These are phyloP conservation scores for Geococcyx californianus DNA, from an alignment of 2,113 vertebrate genomes.

Conservation along the genomic window DNA sequence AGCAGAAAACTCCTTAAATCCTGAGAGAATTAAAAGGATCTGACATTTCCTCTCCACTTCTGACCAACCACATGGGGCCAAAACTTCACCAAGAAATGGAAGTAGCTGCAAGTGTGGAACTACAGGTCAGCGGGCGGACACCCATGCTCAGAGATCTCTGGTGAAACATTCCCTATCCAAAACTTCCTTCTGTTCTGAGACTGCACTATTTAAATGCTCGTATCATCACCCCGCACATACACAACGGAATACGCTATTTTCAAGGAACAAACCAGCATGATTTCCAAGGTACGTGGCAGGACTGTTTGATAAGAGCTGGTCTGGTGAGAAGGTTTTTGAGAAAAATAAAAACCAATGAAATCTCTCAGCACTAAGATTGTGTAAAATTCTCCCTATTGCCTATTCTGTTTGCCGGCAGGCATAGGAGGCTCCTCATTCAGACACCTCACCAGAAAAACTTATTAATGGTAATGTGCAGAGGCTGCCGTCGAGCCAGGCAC, in stretches of 20 bases:
- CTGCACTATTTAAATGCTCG: neutral
- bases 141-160: rapidly evolving
- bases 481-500: neutral
- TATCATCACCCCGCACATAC: neutral
- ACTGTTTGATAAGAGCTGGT: neutral
- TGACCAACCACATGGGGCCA: neutral
- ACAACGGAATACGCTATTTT: neutral
- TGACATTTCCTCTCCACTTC: neutral
- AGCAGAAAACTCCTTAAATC: neutral
- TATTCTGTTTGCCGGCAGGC: neutral
- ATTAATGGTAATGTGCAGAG: neutral
- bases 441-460: neutral
- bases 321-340: neutral
- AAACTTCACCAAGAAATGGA: neutral
- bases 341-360: neutral
- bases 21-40: neutral
- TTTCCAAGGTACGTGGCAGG: conserved; percentile 3
- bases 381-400: neutral
- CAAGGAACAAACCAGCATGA: neutral
- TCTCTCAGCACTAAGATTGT: neutral
- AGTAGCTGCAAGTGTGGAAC: rapidly evolving
- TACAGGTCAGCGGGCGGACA: neutral
- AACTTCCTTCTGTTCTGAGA: neutral
- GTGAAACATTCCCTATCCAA: neutral
- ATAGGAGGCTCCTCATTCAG: neutral